Conservation (phyloP, 1,140 invertebrate genomes). For the Aphelenchoides besseyi region DNA sequence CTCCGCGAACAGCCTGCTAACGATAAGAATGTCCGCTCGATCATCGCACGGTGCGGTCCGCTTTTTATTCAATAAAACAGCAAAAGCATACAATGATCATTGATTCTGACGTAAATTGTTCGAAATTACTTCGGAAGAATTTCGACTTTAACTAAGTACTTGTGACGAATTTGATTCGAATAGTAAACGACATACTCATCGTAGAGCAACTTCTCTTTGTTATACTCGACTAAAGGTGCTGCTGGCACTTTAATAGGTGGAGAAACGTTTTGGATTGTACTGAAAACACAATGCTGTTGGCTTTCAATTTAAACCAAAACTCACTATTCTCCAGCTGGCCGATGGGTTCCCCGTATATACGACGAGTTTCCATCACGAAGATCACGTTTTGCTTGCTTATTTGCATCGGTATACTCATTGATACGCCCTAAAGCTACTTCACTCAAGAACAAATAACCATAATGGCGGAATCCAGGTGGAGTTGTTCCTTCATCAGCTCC, state of each 20-base stretch:
- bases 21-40: too few relatives aligned
- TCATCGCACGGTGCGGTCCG: too few relatives aligned
- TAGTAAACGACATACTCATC: neutral
- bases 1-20: too few relatives aligned
- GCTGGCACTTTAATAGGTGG: neutral
- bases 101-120: neutral
- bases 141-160: conserved; percentile 11
- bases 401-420: conserved; percentile 9
- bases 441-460: neutral
- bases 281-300: neutral
- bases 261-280: neutral
- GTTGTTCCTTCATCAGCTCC: neutral
- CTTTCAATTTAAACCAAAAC: neutral
- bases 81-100: too few relatives aligned
- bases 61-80: too few relatives aligned
- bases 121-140: neutral
- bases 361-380: neutral
- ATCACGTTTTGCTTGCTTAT: neutral
- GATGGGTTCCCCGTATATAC: neutral
- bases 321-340: conserved; percentile 7
- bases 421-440: conserved; percentile 11
- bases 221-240: neutral
- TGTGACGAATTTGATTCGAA: neutral
- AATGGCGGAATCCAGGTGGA: neutral
- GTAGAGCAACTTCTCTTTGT: neutral